Evolutionary conservation across 2,113 vertebrate species (phyloP).

Genomic region (Mixornis gularis): DNA sequence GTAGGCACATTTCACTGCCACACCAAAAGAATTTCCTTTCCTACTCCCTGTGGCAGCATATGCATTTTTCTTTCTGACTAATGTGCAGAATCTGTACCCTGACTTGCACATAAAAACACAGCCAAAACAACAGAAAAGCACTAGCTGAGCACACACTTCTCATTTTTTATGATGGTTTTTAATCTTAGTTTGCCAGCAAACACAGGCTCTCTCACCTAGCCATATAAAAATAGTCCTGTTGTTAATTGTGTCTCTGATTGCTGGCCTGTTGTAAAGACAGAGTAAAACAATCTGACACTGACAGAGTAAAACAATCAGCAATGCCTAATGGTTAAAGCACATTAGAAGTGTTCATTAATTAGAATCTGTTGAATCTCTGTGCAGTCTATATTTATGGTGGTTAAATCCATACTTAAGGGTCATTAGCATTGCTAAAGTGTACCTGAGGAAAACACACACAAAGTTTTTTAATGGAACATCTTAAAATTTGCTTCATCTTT

Average conservation of each 20-base stretch:
- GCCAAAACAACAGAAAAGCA: conserved; percentile 41
- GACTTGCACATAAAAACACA: conserved; percentile 67
- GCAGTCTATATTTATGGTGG: conserved; percentile 1
- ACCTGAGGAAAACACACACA: background rate
- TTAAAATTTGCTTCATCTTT: conserved; percentile 10
- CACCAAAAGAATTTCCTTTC: conserved; percentile 52
- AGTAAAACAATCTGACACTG: conserved; percentile 11
- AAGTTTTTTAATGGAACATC: background rate
- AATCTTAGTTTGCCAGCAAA: conserved; percentile 68
- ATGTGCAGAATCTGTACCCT: conserved; percentile 65
- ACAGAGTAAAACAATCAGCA: conserved; percentile 36
- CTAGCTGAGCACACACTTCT: conserved; percentile 50
- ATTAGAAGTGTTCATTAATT: conserved; percentile 40
- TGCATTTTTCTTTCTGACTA: conserved; percentile 75
- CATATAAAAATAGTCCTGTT: conserved; percentile 18
- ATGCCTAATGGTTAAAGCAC: conserved; percentile 19
- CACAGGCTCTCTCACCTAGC: conserved; percentile 38
- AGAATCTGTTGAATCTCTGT: conserved; percentile 1
- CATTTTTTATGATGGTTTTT: conserved; percentile 66
- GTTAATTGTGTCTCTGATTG: conserved; percentile 49
- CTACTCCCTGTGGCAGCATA: conserved; percentile 35
- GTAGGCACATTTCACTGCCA: conserved; percentile 27
- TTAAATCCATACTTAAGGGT: background rate
- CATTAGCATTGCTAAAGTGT: conserved; percentile 11
- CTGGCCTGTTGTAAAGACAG: conserved; percentile 13